Evolutionary conservation across 2,797 vertebrate species (phyloP).

Genomic region (Phalloptychus januarius): DNA sequence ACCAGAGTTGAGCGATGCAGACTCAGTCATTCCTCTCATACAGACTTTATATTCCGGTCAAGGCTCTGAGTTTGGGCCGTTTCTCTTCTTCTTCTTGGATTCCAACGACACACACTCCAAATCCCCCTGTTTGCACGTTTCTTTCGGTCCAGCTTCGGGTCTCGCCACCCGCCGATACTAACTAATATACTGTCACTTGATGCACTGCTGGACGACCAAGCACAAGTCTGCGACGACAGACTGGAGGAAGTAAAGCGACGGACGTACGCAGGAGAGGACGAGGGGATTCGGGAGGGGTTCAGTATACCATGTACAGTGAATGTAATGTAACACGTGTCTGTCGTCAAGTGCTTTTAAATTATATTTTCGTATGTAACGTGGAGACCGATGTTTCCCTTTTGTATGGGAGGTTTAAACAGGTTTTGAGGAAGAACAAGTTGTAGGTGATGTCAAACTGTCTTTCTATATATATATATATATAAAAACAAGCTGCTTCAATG

Average conservation of each 20-base stretch:
- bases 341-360: slow-evolving; percentile 99
- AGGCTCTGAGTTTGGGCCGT: slow-evolving; percentile 31
- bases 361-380: slow-evolving; percentile 99
- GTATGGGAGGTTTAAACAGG: slow-evolving; percentile 84
- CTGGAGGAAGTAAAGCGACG: slow-evolving; percentile 49
- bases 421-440: slow-evolving; percentile 75
- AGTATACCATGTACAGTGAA: slow-evolving; percentile 97
- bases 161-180: neutral
- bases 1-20: slow-evolving; percentile 26
- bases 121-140: slow-evolving; percentile 26
- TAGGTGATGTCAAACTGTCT: slow-evolving; percentile 75
- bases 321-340: slow-evolving; percentile 96
- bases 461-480: slow-evolving; percentile 77
- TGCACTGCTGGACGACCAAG: neutral
- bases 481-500: slow-evolving; percentile 78
- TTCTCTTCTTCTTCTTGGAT: slow-evolving; percentile 27
- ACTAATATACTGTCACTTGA: neutral
- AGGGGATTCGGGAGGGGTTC: slow-evolving; percentile 88
- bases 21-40: slow-evolving; percentile 33
- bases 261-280: slow-evolving; percentile 78
- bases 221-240: slow-evolving; percentile 1
- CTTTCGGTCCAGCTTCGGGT: neutral
- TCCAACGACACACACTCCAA: slow-evolving; percentile 53
- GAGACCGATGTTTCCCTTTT: slow-evolving; percentile 89
- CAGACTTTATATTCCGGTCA: slow-evolving; percentile 26